phyloP scores from a whole-genome alignment of 2,113 vertebrate species.

The Zosterops pallidus region DNA sequence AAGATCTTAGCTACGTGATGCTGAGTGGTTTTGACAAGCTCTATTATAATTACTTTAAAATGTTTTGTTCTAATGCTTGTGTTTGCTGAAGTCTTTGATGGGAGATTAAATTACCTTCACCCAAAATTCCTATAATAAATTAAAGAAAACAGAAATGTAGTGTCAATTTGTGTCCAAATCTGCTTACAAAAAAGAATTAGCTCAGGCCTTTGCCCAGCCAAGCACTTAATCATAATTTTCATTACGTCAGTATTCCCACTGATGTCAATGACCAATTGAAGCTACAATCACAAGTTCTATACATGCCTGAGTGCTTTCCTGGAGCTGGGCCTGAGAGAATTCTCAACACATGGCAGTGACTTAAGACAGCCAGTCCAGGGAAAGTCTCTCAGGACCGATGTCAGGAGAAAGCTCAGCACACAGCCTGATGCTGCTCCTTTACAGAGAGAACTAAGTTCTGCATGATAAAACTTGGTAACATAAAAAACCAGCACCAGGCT shows the following conservation, averaged over 20 bases:
- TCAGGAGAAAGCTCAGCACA: not conserved
- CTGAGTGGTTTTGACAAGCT: slow-evolving; percentile 36
- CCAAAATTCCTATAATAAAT: slow-evolving; percentile 50
- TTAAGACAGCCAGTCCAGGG: not conserved
- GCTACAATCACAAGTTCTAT: not conserved
- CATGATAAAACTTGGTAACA: not conserved
- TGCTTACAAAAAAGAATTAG: slow-evolving; percentile 56
- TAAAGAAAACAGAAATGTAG: slow-evolving; percentile 42
- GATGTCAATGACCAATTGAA: slow-evolving; percentile 11
- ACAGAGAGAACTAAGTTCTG: not conserved
- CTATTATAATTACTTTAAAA: slow-evolving; percentile 44
- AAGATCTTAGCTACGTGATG: not conserved
- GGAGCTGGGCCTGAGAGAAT: not conserved
- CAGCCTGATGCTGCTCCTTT: not conserved
- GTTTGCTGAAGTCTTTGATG: slow-evolving; percentile 51
- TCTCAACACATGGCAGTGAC: not conserved
- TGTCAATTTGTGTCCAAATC: slow-evolving; percentile 47
- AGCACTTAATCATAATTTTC: slow-evolving; percentile 39
- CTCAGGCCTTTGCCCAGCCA: not conserved
- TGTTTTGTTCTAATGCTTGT: slow-evolving; percentile 28
- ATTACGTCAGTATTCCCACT: slow-evolving; percentile 35
- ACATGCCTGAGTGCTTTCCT: not conserved
- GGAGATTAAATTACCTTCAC: slow-evolving; percentile 49
- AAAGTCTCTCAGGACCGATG: not conserved
- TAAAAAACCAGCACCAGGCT: not conserved